These are phyloP conservation scores for Chymomyza procnemis DNA, from an alignment of 2,888 invertebrate species.

Conservation along the genomic window DNA sequence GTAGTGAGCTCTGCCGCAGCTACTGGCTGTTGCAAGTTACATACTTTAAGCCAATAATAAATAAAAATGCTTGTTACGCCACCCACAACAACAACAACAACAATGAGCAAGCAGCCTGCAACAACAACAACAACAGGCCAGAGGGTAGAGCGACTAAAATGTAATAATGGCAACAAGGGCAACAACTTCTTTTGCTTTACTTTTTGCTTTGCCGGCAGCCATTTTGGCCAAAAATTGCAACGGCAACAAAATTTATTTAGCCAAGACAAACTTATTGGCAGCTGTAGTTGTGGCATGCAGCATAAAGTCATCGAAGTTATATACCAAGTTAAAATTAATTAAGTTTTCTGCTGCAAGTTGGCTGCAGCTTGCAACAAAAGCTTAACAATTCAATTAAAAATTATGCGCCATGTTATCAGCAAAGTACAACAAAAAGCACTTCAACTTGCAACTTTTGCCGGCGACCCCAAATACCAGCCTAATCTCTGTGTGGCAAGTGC, in stretches of 20 bases:
- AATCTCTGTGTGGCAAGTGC: slow-evolving; percentile 12
- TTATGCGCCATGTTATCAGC: slow-evolving; percentile 49
- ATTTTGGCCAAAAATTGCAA: slow-evolving; percentile 40
- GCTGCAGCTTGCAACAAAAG: slow-evolving; percentile 19
- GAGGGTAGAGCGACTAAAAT: background rate
- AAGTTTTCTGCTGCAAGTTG: slow-evolving; percentile 60
- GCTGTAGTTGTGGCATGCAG: background rate
- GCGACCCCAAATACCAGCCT: slow-evolving; percentile 13
- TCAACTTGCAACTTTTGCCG: slow-evolving; percentile 20
- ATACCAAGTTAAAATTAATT: slow-evolving; percentile 62
- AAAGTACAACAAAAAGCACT: slow-evolving; percentile 64
- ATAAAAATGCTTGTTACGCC: slow-evolving; percentile 67
- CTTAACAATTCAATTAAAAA: slow-evolving; percentile 71
- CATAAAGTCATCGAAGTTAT: slow-evolving; percentile 70
- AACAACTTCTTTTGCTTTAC: no score
- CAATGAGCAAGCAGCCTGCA: slow-evolving; percentile 32
- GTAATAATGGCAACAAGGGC: slow-evolving; percentile 13
- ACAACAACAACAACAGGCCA: no score
- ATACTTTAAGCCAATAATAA: slow-evolving; percentile 70
- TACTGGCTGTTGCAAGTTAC: slow-evolving; percentile 12
- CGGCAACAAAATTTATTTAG: slow-evolving; percentile 59
- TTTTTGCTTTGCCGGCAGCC: background rate
- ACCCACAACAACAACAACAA: slow-evolving; percentile 19
- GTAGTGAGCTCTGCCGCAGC: slow-evolving; percentile 38
- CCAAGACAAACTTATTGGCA: slow-evolving; percentile 39